Percentiles rank a stretch among this genome's conserved stretches.
These are phyloP conservation scores for Xylocopa sonorina DNA, from an alignment of 1,140 invertebrate genomes.

Conservation along the genomic window DNA sequence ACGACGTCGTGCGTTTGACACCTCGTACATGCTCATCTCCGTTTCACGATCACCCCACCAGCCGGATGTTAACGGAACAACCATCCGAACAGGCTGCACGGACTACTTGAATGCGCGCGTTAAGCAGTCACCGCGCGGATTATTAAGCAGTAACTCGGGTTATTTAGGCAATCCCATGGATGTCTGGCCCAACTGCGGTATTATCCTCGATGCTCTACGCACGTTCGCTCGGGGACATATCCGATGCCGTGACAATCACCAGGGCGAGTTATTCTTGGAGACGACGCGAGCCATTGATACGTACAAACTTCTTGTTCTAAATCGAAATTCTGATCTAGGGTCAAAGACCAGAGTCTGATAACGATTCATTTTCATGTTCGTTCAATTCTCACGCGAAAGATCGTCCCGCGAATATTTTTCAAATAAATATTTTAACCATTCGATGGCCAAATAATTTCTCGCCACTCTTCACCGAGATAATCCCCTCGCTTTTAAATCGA, in stretches of 20 bases:
- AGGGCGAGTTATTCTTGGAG: not conserved
- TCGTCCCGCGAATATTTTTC: not conserved
- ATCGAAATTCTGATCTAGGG: too few species aligned
- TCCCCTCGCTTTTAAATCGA: too few species aligned
- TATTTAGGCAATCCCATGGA: conserved; percentile 53
- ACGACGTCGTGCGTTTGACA: conserved; percentile 63
- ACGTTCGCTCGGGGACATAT: not conserved
- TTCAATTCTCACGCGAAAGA: too few species aligned
- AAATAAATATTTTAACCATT: too few species aligned
- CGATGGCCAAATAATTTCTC: too few species aligned
- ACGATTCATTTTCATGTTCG: too few species aligned
- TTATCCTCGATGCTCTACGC: conserved; percentile 34
- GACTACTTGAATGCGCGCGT: conserved; percentile 54
- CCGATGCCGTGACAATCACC: not conserved
- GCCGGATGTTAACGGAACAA: conserved; percentile 50
- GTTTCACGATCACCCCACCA: conserved; percentile 34
- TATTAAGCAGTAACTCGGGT: conserved; percentile 59
- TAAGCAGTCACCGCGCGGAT: conserved; percentile 58
- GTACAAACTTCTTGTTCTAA: not conserved
- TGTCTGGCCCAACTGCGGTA: conserved; percentile 4
- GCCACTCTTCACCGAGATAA: too few species aligned
- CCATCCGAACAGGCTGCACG: conserved; percentile 48
- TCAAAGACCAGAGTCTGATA: too few species aligned
- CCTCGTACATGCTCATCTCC: conserved; percentile 58
- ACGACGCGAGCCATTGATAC: too few species aligned